These are phyloP conservation scores for Pseudocheirus occidentalis DNA, from an alignment of 2,797 vertebrate genomes.

Conservation along the genomic window DNA sequence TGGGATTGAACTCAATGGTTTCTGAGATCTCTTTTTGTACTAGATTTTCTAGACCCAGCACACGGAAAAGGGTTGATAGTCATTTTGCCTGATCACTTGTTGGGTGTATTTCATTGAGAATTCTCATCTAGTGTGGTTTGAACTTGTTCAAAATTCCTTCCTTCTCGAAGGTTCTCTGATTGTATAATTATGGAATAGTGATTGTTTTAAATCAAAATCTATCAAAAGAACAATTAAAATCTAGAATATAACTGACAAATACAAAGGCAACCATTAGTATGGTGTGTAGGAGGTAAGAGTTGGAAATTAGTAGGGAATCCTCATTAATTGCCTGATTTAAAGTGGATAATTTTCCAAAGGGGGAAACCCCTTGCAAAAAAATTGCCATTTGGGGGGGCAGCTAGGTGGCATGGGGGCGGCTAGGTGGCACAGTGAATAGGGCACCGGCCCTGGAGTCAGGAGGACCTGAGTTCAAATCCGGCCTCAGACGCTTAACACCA, in stretches of 20 bases:
- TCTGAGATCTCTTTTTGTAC: not conserved
- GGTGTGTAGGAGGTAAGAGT: not conserved
- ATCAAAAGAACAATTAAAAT: not conserved
- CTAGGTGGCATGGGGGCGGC: too few relatives aligned
- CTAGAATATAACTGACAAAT: not conserved
- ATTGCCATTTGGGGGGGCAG: too few relatives aligned
- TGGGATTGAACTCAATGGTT: not conserved
- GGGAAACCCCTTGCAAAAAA: not conserved
- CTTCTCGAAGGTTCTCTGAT: not conserved
- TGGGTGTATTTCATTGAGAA: not conserved
- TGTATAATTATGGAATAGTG: not conserved
- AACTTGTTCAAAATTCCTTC: not conserved
- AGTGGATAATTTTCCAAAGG: not conserved
- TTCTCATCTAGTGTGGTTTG: not conserved
- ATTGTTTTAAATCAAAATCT: not conserved
- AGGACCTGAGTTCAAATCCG: too few relatives aligned
- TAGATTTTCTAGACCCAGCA: not conserved
- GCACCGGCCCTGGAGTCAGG: too few relatives aligned
- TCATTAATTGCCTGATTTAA: not conserved
- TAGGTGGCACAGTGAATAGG: too few relatives aligned
- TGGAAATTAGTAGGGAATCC: not conserved
- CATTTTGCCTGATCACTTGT: not conserved
- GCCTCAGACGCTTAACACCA: too few relatives aligned
- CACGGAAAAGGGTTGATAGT: not conserved
- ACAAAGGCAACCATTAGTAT: not conserved